These are phyloP conservation scores for Arctia plantaginis DNA, from an alignment of 2,888 invertebrate genomes.

Conservation along the genomic window DNA sequence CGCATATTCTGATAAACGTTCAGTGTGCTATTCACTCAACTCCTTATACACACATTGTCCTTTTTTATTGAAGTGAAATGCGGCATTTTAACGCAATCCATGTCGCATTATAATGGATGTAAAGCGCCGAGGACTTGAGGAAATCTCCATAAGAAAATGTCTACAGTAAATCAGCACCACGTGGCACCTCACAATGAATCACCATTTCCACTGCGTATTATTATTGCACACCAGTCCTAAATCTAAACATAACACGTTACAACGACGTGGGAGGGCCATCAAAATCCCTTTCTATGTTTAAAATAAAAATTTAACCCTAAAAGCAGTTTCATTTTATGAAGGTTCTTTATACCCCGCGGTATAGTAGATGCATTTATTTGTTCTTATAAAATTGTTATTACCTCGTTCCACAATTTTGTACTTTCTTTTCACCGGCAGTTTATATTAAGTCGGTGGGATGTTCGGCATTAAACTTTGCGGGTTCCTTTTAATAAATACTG, in stretches of 20 bases:
- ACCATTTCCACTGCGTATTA: slow-evolving; percentile 64
- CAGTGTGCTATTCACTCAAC: background rate
- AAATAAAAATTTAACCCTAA: slow-evolving; percentile 85
- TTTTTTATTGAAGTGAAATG: background rate
- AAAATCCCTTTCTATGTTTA: slow-evolving; percentile 86
- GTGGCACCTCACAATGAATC: slow-evolving; percentile 47
- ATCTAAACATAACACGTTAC: slow-evolving; percentile 78
- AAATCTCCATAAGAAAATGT: slow-evolving; percentile 15
- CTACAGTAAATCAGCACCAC: slow-evolving; percentile 13
- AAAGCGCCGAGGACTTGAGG: background rate
- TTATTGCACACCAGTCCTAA: slow-evolving; percentile 73
- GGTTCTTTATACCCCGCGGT: slow-evolving; percentile 69
- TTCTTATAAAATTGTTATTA: slow-evolving; percentile 77
- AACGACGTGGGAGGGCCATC: slow-evolving; percentile 81
- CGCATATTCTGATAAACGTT: background rate
- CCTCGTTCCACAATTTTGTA: slow-evolving; percentile 65
- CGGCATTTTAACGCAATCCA: background rate
- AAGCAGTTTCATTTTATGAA: slow-evolving; percentile 77
- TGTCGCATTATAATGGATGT: background rate
- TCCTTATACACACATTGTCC: background rate
- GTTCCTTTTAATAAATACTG: slow-evolving; percentile 65
- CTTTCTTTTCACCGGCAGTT: slow-evolving; percentile 56
- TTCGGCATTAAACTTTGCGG: slow-evolving; percentile 59
- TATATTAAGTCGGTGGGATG: slow-evolving; percentile 57
- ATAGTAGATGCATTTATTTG: slow-evolving; percentile 76